Evolutionary conservation across 2,797 vertebrate species (phyloP), one percentile per base, ranked within the genome.

Genomic region (Neosilurus hyrtlii): DNA sequence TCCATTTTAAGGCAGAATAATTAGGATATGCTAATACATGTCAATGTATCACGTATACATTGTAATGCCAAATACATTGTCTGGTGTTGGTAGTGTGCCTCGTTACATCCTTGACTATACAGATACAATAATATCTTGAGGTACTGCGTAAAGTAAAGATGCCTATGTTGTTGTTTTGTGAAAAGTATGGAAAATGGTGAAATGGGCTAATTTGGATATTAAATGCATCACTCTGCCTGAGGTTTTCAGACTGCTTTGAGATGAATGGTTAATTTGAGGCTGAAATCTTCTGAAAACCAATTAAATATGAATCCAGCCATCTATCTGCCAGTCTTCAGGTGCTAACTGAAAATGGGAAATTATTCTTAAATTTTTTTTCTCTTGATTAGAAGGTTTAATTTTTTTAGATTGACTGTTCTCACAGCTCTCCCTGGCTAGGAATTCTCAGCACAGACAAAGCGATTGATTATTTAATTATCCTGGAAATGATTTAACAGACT

Each of bases 391-490:
- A 74, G 72, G 18, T 75, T 59, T 22, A 22, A 59, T 75, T 75
- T 57, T 56, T n/a, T n/a, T n/a, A n/a, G n/a, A n/a, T 18, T 16
- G 12, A n/a, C 24, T 54, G 52, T 72, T 16, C n/a, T 54, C n/a
- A 52, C n/a, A 2, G n/a, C 24, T 1, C 1, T 54, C n/a, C n/a
- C 49, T 7, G 14, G 22, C 26, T 57, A 26, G 72, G 52, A 74
- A 56, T 35, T 56, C 52, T 56, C 73, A 14, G 30, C 10, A 37
- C 5, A 75, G 73, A 15, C 11, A 43, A 76, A 76, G 12, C 6
- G 35, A 76, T 15, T 37, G 74, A 61, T 76, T 56, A 30, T 73
- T 43, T 61, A 6, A 61, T 76, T n/a, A 16, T 76, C 56, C 35
- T n/a, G 35, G 54, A n/a, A 76, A n/a, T 15, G 12, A 15, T n/a